Base-by-base conservation (phyloP, 2,888 invertebrate species). In the Tetheella fluctuosa region DNA sequence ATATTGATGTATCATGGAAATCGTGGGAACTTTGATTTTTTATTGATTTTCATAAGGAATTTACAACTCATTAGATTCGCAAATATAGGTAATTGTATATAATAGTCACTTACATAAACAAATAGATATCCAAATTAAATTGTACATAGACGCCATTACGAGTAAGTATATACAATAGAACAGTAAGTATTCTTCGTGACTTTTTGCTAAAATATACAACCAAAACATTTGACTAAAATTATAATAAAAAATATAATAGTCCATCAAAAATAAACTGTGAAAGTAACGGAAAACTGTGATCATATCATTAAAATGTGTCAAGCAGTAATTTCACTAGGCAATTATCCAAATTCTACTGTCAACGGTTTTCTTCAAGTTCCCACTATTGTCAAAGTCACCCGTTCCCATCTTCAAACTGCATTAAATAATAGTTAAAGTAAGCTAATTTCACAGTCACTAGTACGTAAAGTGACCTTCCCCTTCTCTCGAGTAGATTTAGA, bases 351-450 rank as follows among this genome's bases (percentile, higher is more conserved):
- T 77, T 62, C 57, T 66, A 64, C 76, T 80, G 83, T 83, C 86
- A 83, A 86, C 81, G 74, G 74, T 81, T 85, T 75, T 63, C 76
- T 75, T 67, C 61, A 68, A 71, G 77, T 87, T 89, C 88, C 83
- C 88, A 89, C 88, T 80, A 85, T 86, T 84, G 83, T 85, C 71
- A 72, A 72, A 76, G 80, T 88, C 80, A 80, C 84, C 82, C 80
- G 74, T 86, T 86, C 85, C 84, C 89, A 88, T 86, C 81, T 79
- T 71, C 75, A 81, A 82, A 81, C 77, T 80, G 85, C 88, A 89
- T 89, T 89, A 88, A 89, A 89, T 88, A 87, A 88, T 86, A 85
- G 88, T 87, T 88, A 87, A 85, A 86, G 83, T 84, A 82, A 86
- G 80, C 81, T 88, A 85, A 86, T 86, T 88, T 87, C 79, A 84